A percentile compares a stretch with the other conserved stretches of the same genome.
Conservation (phyloP, 2,797 vertebrate species). For the Poeciliopsis gracilis region DNA sequence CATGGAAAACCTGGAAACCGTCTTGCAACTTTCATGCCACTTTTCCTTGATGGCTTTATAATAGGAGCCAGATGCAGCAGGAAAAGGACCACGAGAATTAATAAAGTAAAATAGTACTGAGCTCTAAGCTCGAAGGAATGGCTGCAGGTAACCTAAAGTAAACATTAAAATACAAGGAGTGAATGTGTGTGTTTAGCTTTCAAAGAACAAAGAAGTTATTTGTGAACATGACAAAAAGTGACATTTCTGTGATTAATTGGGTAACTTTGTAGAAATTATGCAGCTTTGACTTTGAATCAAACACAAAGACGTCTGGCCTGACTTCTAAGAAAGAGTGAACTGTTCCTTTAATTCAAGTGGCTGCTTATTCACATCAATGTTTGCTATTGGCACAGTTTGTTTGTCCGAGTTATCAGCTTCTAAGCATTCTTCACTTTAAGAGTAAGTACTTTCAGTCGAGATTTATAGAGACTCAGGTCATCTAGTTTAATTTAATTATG, state of each 20-base stretch:
- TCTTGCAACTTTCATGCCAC: constrained; percentile 61
- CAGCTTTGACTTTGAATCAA: neutral
- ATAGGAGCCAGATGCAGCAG: constrained; percentile 64
- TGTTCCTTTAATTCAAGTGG: constrained; percentile 1
- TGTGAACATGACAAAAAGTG: neutral
- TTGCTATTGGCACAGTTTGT: neutral
- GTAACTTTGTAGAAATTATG: neutral
- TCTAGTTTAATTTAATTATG: neutral
- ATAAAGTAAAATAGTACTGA: neutral
- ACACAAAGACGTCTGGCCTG: neutral
- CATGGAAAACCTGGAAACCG: constrained; percentile 4
- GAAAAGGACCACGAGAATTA: constrained; percentile 47
- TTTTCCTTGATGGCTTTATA: constrained; percentile 64
- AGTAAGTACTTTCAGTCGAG: neutral
- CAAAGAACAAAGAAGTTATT: neutral
- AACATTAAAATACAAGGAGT: neutral
- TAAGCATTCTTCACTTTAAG: neutral
- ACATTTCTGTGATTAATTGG: neutral
- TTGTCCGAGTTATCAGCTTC: neutral
- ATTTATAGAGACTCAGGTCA: neutral
- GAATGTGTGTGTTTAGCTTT: neutral
- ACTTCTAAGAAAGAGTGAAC: neutral
- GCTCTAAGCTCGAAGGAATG: neutral
- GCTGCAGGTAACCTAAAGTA: constrained; percentile 1
- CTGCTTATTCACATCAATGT: neutral